These are phyloP conservation scores for Climacteris rufus DNA, from an alignment of 2,113 vertebrate species.

Conservation along the genomic window DNA sequence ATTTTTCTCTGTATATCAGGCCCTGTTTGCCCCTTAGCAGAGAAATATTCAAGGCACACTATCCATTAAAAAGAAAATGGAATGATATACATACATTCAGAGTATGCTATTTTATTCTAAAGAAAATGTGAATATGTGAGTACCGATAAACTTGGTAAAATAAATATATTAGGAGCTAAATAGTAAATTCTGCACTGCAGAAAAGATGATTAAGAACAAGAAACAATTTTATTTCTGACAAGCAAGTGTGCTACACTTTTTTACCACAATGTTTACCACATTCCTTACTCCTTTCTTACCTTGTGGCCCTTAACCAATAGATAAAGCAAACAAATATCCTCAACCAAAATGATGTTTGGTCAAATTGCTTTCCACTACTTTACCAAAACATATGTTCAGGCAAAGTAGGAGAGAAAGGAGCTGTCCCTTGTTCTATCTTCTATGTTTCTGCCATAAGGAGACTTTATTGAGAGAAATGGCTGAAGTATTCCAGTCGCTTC, in stretches of 20 bases:
- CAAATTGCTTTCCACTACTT: neutral
- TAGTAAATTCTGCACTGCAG: neutral
- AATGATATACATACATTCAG: neutral
- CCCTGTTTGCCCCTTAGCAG: neutral
- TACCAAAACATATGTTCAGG: neutral
- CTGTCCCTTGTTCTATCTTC: neutral
- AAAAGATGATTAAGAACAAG: neutral
- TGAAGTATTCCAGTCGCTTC: neutral
- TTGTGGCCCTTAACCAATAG: rapidly evolving
- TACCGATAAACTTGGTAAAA: neutral
- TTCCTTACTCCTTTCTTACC: neutral
- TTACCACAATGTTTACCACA: neutral
- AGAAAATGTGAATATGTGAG: neutral
- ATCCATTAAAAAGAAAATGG: neutral
- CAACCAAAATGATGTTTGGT: neutral
- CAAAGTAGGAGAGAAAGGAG: neutral
- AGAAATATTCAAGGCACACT: neutral
- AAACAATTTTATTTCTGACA: neutral
- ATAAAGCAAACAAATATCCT: neutral
- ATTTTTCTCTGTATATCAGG: neutral
- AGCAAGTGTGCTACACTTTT: neutral
- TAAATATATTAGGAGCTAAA: neutral
- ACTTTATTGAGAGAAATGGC: neutral
- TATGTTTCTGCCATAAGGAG: neutral
- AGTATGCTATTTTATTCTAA: neutral